Percentiles rank a stretch among this genome's conserved stretches.
phyloP scores from a whole-genome alignment of 2,888 invertebrate genomes.

The Itoplectis maculator region DNA sequence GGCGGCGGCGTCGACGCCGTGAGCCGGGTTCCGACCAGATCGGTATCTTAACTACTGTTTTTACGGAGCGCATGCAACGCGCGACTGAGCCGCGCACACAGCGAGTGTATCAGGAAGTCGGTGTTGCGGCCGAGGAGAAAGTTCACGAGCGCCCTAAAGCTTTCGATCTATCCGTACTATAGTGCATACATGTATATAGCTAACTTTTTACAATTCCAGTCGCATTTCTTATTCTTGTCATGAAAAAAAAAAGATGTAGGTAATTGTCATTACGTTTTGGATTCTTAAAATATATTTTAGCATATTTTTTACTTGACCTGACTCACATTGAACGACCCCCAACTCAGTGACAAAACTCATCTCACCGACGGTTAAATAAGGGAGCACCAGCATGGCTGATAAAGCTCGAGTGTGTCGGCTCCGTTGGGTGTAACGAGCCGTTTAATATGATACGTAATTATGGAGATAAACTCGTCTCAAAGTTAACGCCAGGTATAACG shows the following conservation, averaged over 20 bases:
- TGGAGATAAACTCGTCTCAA: constrained; percentile 5
- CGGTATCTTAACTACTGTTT: constrained; percentile 77
- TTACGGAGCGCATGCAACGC: constrained; percentile 78
- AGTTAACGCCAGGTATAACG: background rate
- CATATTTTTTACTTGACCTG: too few relatives aligned
- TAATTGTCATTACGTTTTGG: too few relatives aligned
- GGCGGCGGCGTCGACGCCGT: constrained; percentile 37
- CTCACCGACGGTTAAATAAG: background rate
- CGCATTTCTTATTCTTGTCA: too few relatives aligned
- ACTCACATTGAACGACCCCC: too few relatives aligned
- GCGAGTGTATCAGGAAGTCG: constrained; percentile 29
- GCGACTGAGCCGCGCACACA: constrained; percentile 47
- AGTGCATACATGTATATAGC: background rate
- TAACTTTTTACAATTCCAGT: too few relatives aligned
- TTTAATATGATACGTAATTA: constrained; percentile 9
- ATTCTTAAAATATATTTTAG: too few relatives aligned
- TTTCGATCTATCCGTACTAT: constrained; percentile 18
- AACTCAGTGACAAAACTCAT: background rate
- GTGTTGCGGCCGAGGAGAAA: constrained; percentile 18
- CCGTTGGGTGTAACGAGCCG: background rate
- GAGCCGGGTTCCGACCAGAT: constrained; percentile 68
- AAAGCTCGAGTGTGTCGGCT: background rate
- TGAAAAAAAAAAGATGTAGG: too few relatives aligned
- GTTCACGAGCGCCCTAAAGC: constrained; percentile 60
- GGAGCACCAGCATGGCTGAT: background rate